Evolutionary conservation across 2,113 vertebrate genomes (phyloP).

Genomic region (Bos indicus): DNA sequence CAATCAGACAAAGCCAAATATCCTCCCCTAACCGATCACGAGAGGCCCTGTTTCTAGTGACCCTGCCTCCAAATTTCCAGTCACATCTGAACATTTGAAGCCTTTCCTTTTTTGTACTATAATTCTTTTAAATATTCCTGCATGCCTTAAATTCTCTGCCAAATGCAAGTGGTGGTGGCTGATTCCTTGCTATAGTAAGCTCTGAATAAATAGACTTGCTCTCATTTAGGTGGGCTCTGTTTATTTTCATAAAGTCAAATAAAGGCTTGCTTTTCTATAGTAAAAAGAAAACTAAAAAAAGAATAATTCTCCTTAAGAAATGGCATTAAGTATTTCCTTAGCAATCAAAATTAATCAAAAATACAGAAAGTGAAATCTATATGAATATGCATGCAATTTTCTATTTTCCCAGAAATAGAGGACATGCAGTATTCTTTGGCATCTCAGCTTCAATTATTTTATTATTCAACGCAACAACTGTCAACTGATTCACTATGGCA

Average conservation of each 20-base stretch:
- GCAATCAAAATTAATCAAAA: constrained; percentile 37
- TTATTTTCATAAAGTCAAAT: constrained; percentile 22
- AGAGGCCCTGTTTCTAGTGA: neutral
- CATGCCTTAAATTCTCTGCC: neutral
- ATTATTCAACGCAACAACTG: neutral
- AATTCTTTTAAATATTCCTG: neutral
- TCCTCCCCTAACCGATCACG: neutral
- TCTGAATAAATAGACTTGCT: neutral
- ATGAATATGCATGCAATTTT: constrained; percentile 11
- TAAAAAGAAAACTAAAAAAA: constrained; percentile 19
- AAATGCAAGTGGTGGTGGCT: neutral
- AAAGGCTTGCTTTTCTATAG: neutral
- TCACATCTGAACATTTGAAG: neutral
- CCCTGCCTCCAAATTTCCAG: neutral
- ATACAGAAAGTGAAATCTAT: neutral
- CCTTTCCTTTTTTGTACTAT: neutral
- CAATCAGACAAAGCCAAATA: neutral
- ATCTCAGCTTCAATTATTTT: neutral
- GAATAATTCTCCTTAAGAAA: neutral
- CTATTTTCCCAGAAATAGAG: neutral
- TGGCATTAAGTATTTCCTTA: neutral
- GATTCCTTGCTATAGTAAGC: neutral
- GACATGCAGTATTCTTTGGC: neutral
- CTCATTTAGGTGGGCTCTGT: neutral
- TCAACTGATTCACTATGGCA: neutral